Base-by-base conservation (phyloP, 2,113 vertebrate genomes). In the Suncus etruscus region DNA sequence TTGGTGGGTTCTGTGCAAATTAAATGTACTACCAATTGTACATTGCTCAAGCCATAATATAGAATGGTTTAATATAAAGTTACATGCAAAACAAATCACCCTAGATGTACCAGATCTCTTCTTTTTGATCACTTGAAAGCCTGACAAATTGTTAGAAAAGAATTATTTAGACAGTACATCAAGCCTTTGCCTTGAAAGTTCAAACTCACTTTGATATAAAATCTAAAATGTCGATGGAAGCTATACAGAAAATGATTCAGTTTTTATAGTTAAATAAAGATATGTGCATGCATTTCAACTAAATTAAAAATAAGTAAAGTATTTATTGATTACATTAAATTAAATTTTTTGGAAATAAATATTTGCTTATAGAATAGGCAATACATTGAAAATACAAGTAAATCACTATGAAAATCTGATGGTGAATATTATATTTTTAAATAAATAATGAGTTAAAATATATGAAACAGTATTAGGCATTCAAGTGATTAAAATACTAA, bases 131-230 rank as follows among this genome's bases (percentile, higher is more conserved):
- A 84, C 88, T 86, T 90, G 48, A 93, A 90, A 11, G 51, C 68
- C 29, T 91, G 84, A 79, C 72, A 92, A 91, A 86, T 80, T 94
- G 18, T 88, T 88, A 90, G 86, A 90, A 94, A 92, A 14, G 76
- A 93, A 92, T 95, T 96, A 94, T 92, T 93, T 95, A 93, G 48
- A 58, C 88, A 58, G 31, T 39, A 32, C 81, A 77, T 78, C 58
- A 93, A 90, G 82, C 8, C 10, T 78, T 69, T 87, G n/a, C 69
- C 25, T 86, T 87, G 31, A 54, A 91, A 87, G 20, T 83, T 75
- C 58, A 91, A 74, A 11, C 16, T 86, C 9, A 82, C 76, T 92
- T 91, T 92, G 61, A 82, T 88, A 86, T 86, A 12, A 51, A 27
- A 86, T 92, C 25, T 73, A 83, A 92, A 83, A 73, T 45, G 9